Evolutionary conservation across 2,888 invertebrate genomes (phyloP).

Genomic region (Leucophora obtusa): DNA sequence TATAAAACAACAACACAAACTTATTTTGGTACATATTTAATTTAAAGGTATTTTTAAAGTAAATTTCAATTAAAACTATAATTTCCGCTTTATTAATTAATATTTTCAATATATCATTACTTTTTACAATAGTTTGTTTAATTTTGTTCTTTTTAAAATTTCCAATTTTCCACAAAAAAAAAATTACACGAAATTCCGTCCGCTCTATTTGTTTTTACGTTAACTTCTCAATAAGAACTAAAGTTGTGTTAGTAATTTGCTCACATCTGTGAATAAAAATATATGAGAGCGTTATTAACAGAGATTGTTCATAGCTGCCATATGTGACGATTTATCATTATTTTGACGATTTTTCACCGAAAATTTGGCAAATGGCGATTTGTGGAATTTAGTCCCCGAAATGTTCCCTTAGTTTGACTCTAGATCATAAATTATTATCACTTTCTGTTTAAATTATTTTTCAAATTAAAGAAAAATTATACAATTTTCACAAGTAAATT

Average conservation of each 20-base stretch:
- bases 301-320: too few relatives aligned
- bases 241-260: conserved; percentile 28
- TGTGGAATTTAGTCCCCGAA: too few relatives aligned
- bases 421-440: too few relatives aligned
- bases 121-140: background rate
- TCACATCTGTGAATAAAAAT: conserved; percentile 11
- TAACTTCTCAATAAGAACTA: conserved; percentile 46
- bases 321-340: too few relatives aligned
- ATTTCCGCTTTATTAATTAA: background rate
- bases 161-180: background rate
- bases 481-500: too few relatives aligned
- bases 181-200: background rate
- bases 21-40: background rate
- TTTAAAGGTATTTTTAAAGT: background rate
- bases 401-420: too few relatives aligned
- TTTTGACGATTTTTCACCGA: too few relatives aligned
- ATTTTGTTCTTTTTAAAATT: background rate
- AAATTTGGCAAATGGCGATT: too few relatives aligned
- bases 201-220: conserved; percentile 24
- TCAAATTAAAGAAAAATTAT: too few relatives aligned
- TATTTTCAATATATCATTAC: background rate
- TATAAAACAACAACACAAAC: background rate
- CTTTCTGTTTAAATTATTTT: too few relatives aligned
- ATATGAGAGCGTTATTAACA: background rate
- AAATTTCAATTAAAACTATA: background rate